phyloP scores from a whole-genome alignment of 2,113 vertebrate species.

The Solea senegalensis region DNA sequence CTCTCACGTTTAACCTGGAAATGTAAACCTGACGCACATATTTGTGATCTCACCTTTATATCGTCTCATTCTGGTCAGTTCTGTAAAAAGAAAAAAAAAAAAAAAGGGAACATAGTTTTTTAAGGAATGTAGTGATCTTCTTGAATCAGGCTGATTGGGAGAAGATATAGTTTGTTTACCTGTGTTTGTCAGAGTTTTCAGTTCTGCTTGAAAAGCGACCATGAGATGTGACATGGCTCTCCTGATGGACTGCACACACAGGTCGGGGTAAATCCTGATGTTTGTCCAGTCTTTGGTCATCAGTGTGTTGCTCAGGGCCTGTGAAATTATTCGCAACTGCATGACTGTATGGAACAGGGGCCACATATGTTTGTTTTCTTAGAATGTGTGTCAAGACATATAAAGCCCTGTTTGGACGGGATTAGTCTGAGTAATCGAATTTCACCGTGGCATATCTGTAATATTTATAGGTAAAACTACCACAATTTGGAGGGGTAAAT shows the following conservation, averaged over 20 bases:
- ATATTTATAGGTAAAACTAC: too few relatives aligned
- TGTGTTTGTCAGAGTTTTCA: slow-evolving; percentile 27
- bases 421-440: too few relatives aligned
- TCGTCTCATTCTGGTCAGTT: slow-evolving; percentile 58
- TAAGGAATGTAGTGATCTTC: too few relatives aligned
- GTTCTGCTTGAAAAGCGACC: slow-evolving; percentile 14
- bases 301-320: slow-evolving; percentile 47
- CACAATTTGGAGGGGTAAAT: too few relatives aligned
- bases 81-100: slow-evolving; percentile 39
- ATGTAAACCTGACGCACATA: not conserved
- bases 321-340: slow-evolving; percentile 39
- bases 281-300: slow-evolving; percentile 65
- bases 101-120: not conserved
- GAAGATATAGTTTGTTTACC: slow-evolving; percentile 23
- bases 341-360: too few relatives aligned
- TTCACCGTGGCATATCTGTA: too few relatives aligned
- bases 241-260: slow-evolving; percentile 64
- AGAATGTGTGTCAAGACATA: too few relatives aligned
- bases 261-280: slow-evolving; percentile 61
- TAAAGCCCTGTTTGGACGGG: too few relatives aligned
- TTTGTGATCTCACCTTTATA: slow-evolving; percentile 59
- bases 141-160: fast-evolving
- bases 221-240: slow-evolving; percentile 60
- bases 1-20: not conserved
- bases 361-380: too few relatives aligned